Percentiles rank a stretch among this genome's conserved stretches.
phyloP scores from a whole-genome alignment of 2,888 invertebrate species.

The Xanthia icteritia region DNA sequence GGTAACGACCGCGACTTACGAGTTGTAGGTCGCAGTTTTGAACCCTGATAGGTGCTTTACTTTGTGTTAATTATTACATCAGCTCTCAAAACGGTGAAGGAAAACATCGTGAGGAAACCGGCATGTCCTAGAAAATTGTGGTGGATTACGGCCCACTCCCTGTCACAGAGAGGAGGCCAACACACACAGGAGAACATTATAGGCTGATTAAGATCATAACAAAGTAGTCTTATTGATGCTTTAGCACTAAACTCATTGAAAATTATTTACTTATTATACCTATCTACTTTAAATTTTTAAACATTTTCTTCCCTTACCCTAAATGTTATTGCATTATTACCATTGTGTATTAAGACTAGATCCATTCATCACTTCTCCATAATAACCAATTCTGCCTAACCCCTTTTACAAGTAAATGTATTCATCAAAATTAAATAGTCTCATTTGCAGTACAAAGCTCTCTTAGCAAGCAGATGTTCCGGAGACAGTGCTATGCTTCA shows the following conservation, averaged over 20 bases:
- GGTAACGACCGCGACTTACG: too few relatives aligned
- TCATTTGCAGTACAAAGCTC: conserved; percentile 29
- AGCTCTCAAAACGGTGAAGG: too few relatives aligned
- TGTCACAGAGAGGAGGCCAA: too few relatives aligned
- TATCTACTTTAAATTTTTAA: too few relatives aligned
- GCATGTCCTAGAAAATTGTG: too few relatives aligned
- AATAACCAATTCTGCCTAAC: not conserved
- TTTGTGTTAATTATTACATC: too few relatives aligned
- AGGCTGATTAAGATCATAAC: too few relatives aligned
- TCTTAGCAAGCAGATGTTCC: conserved; percentile 18
- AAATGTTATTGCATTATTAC: not conserved
- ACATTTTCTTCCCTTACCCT: not conserved
- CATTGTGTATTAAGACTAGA: not conserved
- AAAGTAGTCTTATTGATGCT: not conserved
- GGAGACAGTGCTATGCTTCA: conserved; percentile 25
- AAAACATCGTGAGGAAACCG: too few relatives aligned
- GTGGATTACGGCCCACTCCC: too few relatives aligned
- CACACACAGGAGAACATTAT: too few relatives aligned
- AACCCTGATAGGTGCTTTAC: too few relatives aligned
- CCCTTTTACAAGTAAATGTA: conserved; percentile 11
- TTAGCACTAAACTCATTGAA: not conserved
- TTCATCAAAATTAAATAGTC: conserved; percentile 44
- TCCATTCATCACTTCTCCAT: not conserved
- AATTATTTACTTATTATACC: not conserved
- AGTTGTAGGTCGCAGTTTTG: too few relatives aligned